phyloP scores from a whole-genome alignment of 2,113 vertebrate species.

The Calidris pygmaea region DNA sequence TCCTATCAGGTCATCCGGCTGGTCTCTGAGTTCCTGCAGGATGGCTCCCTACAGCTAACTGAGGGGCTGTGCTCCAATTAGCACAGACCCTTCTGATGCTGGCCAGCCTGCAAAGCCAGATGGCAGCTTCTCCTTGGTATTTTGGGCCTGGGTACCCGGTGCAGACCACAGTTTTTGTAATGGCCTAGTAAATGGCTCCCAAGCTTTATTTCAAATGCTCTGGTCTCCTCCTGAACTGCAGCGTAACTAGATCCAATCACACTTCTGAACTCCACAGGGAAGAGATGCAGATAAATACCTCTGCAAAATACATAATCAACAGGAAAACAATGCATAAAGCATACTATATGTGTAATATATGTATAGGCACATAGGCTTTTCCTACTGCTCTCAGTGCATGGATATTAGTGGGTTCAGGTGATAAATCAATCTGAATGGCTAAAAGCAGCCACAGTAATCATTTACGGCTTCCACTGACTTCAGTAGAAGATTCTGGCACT shows the following conservation, averaged over 20 bases:
- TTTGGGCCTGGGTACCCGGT: neutral
- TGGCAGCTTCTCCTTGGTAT: conserved; percentile 29
- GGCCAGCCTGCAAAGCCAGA: conserved; percentile 38
- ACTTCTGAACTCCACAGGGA: neutral
- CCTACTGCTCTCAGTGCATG: neutral
- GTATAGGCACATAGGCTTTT: neutral
- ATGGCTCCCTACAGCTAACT: conserved; percentile 19
- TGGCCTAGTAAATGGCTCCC: conserved; percentile 1
- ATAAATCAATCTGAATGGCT: conserved; percentile 4
- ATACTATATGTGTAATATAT: neutral
- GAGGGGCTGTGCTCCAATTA: conserved; percentile 19
- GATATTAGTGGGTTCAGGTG: neutral
- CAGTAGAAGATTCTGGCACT: neutral
- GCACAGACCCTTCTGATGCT: neutral
- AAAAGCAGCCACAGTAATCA: neutral
- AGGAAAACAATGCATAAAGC: neutral
- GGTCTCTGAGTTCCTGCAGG: neutral
- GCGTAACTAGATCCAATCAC: neutral
- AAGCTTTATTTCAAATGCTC: neutral
- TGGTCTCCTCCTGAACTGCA: neutral
- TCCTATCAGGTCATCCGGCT: neutral
- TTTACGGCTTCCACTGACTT: neutral
- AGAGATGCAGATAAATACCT: neutral
- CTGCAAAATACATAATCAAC: neutral
- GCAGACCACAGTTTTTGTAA: neutral